Evolutionary conservation across 2,797 vertebrate genomes (phyloP), one percentile per base, ranked within the genome.

Genomic region (Eospalax fontanierii): DNA sequence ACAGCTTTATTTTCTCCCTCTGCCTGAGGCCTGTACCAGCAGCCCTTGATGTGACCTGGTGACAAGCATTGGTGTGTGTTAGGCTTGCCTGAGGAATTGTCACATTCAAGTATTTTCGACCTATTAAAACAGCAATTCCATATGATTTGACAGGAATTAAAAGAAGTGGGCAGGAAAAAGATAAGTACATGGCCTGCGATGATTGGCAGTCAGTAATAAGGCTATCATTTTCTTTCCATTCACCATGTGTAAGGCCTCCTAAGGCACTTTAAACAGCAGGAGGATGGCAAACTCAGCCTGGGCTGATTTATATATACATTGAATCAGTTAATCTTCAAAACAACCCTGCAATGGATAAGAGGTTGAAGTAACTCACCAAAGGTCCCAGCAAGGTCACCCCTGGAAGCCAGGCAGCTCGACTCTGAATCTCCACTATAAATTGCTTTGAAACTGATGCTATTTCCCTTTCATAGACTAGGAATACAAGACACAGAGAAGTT

Each of bases 111-210:
- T 40, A 50, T 68, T 71, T 84, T 78, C 78, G 66, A 89, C 35
- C 90, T 83, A 91, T 14, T 68, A 35, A 95, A 90, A 91, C 50
- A 46, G 22, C 26, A 43, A 75, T 89, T 82, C 75, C 59, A n/a
- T 70, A n/a, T 22, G 33, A 80, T 15, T 87, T 40, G 40, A 40
- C 50, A 40, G 90, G 65, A 26, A 83, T 50, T 87, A 74, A 89
- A 96, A 73, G 78, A 71, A 83, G n/a, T 11, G n/a, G 70, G 30
- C 61, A 59, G 59, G n/a, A 16, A 46, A 87, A 40, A 84, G 19
- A 33, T 24, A 90, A 90, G 66, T 70, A 75, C 59, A 63, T 65
- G 76, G 38, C 33, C 65, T 21, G 2, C 4, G 35, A 66, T 83
- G 91, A 74, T 43, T 84, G 63, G 71, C 9, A 43, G 24, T 26